A percentile compares a stretch with the other conserved stretches of the same genome.
phyloP scores from a whole-genome alignment of 2,113 vertebrate species.

The Leptodactylus fuscus region DNA sequence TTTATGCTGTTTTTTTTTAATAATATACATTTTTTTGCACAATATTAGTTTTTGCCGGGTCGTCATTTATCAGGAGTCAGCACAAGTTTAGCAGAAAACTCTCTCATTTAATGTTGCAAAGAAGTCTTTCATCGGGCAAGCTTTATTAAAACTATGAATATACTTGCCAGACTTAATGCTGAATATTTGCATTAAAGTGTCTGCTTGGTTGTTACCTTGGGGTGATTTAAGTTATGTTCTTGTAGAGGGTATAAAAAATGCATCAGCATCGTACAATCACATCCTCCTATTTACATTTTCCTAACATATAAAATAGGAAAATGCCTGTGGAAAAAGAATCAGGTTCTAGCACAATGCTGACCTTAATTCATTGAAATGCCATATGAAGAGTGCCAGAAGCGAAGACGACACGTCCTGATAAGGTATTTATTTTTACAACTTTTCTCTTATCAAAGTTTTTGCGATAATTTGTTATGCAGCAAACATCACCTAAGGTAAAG shows the following conservation, averaged over 20 bases:
- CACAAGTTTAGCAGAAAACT: conserved; percentile 44
- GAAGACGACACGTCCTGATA: conserved; percentile 39
- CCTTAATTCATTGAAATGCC: conserved; percentile 52
- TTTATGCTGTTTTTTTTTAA: conserved; percentile 33
- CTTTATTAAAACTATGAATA: conserved; percentile 61
- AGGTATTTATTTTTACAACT: conserved; percentile 49
- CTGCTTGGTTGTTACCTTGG: conserved; percentile 59
- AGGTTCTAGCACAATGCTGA: conserved; percentile 48
- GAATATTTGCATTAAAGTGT: conserved; percentile 59
- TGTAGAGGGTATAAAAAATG: conserved; percentile 58
- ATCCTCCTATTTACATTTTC: conserved; percentile 60
- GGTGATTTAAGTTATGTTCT: conserved; percentile 60
- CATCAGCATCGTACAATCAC: conserved; percentile 54
- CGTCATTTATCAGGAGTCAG: conserved; percentile 55
- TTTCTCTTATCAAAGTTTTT: conserved; percentile 52
- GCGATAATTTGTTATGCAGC: conserved; percentile 38
- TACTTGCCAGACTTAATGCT: conserved; percentile 59
- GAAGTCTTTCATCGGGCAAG: conserved; percentile 57
- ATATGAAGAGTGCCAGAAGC: conserved; percentile 35
- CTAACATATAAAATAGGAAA: conserved; percentile 50
- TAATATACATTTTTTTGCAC: conserved; percentile 26
- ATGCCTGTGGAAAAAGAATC: conserved; percentile 49
- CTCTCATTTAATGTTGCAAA: conserved; percentile 58
- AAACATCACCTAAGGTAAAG: conserved; percentile 33
- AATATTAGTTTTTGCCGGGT: conserved; percentile 39